phyloP scores from a whole-genome alignment of 2,113 vertebrate species.

The Poeciliopsis prolifica region DNA sequence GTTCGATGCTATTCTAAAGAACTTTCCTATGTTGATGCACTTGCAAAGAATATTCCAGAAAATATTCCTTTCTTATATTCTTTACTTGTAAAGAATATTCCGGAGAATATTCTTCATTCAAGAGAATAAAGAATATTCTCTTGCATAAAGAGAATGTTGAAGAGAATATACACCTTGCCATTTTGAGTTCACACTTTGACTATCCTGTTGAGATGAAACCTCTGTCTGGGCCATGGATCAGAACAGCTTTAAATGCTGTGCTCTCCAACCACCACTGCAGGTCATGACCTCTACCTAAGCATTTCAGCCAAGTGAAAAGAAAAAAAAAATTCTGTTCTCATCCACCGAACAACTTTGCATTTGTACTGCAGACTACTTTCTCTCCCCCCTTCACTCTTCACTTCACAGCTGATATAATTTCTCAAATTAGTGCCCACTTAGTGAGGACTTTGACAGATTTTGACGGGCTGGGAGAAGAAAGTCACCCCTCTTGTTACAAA shows the following conservation, averaged over 20 bases:
- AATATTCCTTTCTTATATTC: no score
- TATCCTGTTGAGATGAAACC: conserved; percentile 46
- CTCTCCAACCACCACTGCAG: conserved; percentile 50
- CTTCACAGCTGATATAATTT: conserved; percentile 83
- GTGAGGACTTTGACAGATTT: conserved; percentile 81
- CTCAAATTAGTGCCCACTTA: conserved; percentile 80
- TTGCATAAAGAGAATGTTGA: conserved; percentile 35
- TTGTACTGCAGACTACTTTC: conserved; percentile 26
- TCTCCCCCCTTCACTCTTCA: conserved; percentile 75
- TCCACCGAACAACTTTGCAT: conserved; percentile 60
- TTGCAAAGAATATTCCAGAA: conserved; percentile 38
- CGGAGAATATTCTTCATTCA: not conserved
- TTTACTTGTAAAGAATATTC: conserved; percentile 35
- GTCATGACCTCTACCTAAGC: conserved; percentile 69
- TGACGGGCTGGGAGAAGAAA: conserved; percentile 84
- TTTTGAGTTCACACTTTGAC: conserved; percentile 33
- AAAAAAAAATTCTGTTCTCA: conserved; percentile 47
- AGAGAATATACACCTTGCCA: conserved; percentile 32
- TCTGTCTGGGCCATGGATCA: conserved; percentile 65
- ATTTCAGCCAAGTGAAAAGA: conserved; percentile 54
- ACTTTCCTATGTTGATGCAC: not conserved
- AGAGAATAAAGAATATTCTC: conserved; percentile 27
- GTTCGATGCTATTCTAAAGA: not conserved
- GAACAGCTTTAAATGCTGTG: conserved; percentile 62
- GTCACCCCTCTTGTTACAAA: conserved; percentile 81